Evolutionary conservation across 2,797 vertebrate species (phyloP), one percentile per base, ranked within the genome.

Genomic region (Denticeps clupeoides): DNA sequence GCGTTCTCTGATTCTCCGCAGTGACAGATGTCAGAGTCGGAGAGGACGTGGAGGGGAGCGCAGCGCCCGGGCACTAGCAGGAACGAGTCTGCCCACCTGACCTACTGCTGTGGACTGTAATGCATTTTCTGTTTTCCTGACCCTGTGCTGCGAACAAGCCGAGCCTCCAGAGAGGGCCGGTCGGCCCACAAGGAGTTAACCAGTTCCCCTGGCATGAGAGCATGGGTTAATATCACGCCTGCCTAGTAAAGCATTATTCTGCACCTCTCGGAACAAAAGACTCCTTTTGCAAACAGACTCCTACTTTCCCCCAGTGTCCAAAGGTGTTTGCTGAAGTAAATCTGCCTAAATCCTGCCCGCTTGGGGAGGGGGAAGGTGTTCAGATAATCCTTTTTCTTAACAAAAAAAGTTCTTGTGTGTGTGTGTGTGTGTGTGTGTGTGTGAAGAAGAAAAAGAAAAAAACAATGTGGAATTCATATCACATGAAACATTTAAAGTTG

Each of bases 281-380:
- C 72, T 87, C 78, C 84, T 89, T 93, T 87, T 82, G 84, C 86
- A 91, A 92, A 90, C 87, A 89, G 87, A 80, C 85, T 84, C 77
- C 80, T 80, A 71, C 84, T 82, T 74, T 72, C 63, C 67, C 60
- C 56, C 81, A 85, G 86, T 89, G 85, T 91, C 86, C 87, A 86
- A 90, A 93, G 90, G 89, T 93, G 88, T 93, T 93, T 89, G 87
- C 84, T 82, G 87, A 89, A 93, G 88, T 93, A 91, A 92, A 93
- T 89, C 87, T 88, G 86, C 77, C 87, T 89, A 92, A 93, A 90
- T 91, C 89, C 88, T 80, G 71, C 80, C 65, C 77, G 78, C 84
- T 82, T 80, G 84, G 82, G 72, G 73, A 81, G 73, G 71, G 69
- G 71, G 75, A 81, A 82, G 81, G 82, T 86, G 81, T 84, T 71